Conservation (phyloP, 1,140 invertebrate species). For the Popillia japonica region DNA sequence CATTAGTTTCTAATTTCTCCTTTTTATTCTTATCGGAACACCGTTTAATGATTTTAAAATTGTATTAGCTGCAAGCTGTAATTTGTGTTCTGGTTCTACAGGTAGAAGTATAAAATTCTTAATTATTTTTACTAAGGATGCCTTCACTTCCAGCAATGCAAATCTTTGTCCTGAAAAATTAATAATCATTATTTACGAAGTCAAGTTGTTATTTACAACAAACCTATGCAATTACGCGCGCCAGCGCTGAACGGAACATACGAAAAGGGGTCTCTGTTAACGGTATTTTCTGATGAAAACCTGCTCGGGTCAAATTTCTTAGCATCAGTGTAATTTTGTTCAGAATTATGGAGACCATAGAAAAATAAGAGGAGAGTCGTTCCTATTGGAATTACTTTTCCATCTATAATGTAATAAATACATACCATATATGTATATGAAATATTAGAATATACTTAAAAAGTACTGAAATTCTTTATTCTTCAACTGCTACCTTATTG, state of each 20-base stretch:
- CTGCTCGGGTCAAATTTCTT: constrained; percentile 13
- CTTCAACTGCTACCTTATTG: not conserved
- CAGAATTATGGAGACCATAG: not conserved
- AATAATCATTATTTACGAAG: not conserved
- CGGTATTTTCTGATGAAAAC: not conserved
- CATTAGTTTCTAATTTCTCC: not conserved
- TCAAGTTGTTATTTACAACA: not conserved
- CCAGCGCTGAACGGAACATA: not conserved
- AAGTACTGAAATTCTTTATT: not conserved
- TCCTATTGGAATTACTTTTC: not conserved
- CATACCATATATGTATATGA: no score
- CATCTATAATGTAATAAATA: not conserved
- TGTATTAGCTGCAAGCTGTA: not conserved
- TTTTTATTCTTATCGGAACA: not conserved
- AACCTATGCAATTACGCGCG: constrained; percentile 18
- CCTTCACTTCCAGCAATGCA: constrained; percentile 6
- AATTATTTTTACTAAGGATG: not conserved
- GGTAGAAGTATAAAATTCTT: constrained; percentile 3
- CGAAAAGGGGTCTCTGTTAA: not conserved
- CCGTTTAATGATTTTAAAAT: not conserved
- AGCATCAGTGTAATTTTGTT: not conserved
- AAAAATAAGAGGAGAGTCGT: not conserved
- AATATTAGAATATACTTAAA: not conserved
- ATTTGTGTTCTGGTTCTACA: not conserved
- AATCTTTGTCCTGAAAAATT: constrained; percentile 32